These are phyloP conservation scores for Otus sunia DNA, from an alignment of 2,113 vertebrate genomes.

Conservation along the genomic window DNA sequence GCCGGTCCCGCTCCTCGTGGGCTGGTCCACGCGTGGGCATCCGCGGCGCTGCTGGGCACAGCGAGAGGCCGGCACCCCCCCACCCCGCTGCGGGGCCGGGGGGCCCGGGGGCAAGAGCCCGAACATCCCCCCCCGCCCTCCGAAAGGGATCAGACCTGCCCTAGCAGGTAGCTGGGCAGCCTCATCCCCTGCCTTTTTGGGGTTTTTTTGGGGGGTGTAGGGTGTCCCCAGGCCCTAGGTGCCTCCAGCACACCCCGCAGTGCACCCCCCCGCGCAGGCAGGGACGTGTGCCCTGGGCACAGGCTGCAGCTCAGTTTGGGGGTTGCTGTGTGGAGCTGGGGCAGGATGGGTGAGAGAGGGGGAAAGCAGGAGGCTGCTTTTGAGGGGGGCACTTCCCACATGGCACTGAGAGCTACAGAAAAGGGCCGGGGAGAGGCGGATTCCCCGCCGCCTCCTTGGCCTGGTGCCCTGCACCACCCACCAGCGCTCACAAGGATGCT, in stretches of 20 bases:
- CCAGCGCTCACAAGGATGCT: background rate
- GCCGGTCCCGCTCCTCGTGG: background rate
- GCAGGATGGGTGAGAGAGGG: background rate
- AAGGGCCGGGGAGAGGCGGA: background rate
- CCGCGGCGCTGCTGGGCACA: background rate
- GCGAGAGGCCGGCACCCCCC: background rate
- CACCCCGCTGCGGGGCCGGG: too few relatives aligned
- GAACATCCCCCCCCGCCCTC: background rate
- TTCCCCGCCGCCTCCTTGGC: rapidly evolving
- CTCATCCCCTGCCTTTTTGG: too few relatives aligned
- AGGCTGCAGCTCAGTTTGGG: background rate
- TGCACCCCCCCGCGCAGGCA: rapidly evolving
- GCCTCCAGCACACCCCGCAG: background rate
- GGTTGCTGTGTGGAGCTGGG: background rate
- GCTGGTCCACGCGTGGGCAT: background rate
- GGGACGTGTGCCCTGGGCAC: background rate
- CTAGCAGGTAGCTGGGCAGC: background rate
- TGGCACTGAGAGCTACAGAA: background rate
- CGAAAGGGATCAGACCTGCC: background rate
- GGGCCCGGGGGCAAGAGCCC: background rate
- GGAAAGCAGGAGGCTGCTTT: background rate
- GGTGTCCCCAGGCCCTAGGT: background rate
- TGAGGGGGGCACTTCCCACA: background rate
- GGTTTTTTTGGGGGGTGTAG: rapidly evolving
- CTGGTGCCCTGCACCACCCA: background rate